Conservation (phyloP, 2,797 vertebrate genomes). For the Dendrocincla tyrannina region DNA sequence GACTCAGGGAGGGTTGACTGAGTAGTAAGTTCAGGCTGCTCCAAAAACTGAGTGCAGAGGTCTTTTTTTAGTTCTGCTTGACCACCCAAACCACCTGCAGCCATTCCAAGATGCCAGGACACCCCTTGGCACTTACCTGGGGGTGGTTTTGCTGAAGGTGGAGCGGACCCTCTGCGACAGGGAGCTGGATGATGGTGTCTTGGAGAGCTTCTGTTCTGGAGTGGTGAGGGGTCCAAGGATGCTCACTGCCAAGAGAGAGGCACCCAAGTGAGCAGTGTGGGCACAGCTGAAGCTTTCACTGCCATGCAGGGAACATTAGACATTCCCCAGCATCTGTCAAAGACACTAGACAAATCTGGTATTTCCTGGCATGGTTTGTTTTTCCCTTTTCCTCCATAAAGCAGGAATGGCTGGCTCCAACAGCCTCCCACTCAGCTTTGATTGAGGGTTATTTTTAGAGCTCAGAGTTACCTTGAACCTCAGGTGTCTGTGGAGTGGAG, state of each 20-base stretch:
- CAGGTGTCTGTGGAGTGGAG: constrained; percentile 89
- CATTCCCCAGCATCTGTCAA: neutral
- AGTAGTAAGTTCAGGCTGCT: neutral
- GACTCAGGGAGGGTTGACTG: fast-evolving
- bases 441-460: neutral
- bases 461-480: constrained; percentile 80
- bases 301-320: neutral
- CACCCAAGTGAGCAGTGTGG: neutral
- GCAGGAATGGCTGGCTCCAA: neutral
- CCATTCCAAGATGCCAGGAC: neutral
- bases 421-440: neutral
- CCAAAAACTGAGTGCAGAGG: neutral
- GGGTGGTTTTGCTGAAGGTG: constrained; percentile 87
- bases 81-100: neutral
- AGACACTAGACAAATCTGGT: neutral
- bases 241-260: constrained; percentile 80
- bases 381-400: neutral
- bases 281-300: neutral
- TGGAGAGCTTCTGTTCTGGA: constrained; percentile 91
- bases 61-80: neutral
- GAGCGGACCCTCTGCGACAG: constrained; percentile 89
- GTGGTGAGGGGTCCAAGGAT: constrained; percentile 94
- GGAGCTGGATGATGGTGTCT: constrained; percentile 93
- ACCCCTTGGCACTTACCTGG: constrained; percentile 78
- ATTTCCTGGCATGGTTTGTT: neutral